phyloP scores from a whole-genome alignment of 2,797 vertebrate genomes.

The Lycodopsis pacificus region DNA sequence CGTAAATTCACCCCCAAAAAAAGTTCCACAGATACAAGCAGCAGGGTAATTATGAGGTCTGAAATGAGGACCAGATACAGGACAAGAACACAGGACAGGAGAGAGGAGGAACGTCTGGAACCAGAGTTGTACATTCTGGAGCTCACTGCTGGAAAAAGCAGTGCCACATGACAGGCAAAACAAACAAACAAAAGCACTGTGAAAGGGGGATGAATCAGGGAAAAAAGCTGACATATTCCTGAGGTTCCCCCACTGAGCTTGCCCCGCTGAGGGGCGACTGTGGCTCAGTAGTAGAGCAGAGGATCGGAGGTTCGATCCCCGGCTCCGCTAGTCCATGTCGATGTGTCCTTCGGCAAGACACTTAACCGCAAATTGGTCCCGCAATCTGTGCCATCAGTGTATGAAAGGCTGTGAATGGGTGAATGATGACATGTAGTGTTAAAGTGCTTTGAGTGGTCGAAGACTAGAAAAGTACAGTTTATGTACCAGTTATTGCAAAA shows the following conservation, averaged over 20 bases:
- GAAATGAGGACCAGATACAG: slow-evolving; percentile 76
- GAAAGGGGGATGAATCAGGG: slow-evolving; percentile 10
- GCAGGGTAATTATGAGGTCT: slow-evolving; percentile 69
- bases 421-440: neutral
- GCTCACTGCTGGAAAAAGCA: slow-evolving; percentile 50
- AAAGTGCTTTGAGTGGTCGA: neutral
- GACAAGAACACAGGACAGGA: slow-evolving; percentile 30
- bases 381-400: neutral
- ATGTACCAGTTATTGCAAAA: neutral
- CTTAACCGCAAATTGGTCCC: neutral
- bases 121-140: slow-evolving; percentile 34
- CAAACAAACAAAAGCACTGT: slow-evolving; percentile 62
- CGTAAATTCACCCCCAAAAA: slow-evolving; percentile 29
- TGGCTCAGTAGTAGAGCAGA: neutral
- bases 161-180: slow-evolving; percentile 53
- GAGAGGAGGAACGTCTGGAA: slow-evolving; percentile 4
- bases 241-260: slow-evolving; percentile 45
- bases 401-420: no score
- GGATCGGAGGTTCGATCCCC: no score
- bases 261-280: slow-evolving; percentile 10
- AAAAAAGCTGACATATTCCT: slow-evolving; percentile 43
- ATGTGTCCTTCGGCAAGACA: neutral
- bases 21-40: slow-evolving; percentile 52
- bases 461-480: neutral
- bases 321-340: no score